phyloP scores from a whole-genome alignment of 2,888 invertebrate species.

The Perithous albicinctus region DNA sequence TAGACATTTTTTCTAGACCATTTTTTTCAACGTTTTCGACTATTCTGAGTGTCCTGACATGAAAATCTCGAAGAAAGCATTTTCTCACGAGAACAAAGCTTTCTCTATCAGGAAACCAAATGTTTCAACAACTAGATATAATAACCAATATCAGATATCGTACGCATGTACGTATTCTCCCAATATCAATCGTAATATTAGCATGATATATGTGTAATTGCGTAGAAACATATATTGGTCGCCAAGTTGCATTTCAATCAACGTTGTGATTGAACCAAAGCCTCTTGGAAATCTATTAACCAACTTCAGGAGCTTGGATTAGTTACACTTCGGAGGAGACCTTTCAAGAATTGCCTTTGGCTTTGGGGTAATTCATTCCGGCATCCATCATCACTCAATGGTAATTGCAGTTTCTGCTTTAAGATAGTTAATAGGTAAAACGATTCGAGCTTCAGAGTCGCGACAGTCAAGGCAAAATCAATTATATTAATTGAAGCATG shows the following conservation, averaged over 20 bases:
- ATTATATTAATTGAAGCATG: too few relatives aligned
- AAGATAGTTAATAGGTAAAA: not conserved
- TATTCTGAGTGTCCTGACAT: too few relatives aligned
- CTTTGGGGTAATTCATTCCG: not conserved
- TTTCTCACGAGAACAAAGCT: too few relatives aligned
- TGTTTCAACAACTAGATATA: too few relatives aligned
- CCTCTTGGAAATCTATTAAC: not conserved
- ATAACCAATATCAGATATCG: too few relatives aligned
- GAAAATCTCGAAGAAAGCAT: too few relatives aligned
- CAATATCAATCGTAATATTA: not conserved
- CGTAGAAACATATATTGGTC: not conserved
- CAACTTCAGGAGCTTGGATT: not conserved
- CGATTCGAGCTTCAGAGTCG: not conserved
- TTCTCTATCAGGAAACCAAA: too few relatives aligned
- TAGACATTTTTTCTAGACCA: too few relatives aligned
- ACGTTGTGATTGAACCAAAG: not conserved
- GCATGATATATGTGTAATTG: not conserved
- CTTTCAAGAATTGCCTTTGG: not conserved
- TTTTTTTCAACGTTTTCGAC: too few relatives aligned
- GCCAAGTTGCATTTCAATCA: not conserved
- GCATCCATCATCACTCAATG: not conserved
- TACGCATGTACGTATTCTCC: not conserved
- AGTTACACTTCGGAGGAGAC: not conserved
- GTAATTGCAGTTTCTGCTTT: not conserved
- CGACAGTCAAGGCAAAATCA: too few relatives aligned